Evolutionary conservation across 2,888 invertebrate species (phyloP).

Genomic region (Xanthorhoe spadicearia): DNA sequence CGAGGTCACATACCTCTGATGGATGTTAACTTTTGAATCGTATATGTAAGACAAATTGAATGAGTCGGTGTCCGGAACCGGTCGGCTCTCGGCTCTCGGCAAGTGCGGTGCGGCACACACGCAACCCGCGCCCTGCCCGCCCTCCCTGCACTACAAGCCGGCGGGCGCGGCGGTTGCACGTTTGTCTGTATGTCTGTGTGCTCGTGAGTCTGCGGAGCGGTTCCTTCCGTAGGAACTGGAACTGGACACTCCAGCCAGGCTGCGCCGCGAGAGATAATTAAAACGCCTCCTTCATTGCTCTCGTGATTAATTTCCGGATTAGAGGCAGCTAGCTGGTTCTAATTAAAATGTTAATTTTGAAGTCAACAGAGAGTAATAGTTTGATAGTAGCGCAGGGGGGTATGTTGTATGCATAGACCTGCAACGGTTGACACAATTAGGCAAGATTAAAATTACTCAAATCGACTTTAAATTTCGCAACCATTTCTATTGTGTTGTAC

Average conservation of each 20-base stretch:
- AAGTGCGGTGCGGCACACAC: conserved; percentile 41
- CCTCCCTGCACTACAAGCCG: neutral
- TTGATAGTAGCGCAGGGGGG: neutral
- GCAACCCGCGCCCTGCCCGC: neutral
- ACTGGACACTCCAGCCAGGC: too few relatives aligned
- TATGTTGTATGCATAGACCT: neutral
- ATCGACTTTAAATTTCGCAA: too few relatives aligned
- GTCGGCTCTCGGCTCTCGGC: too few relatives aligned
- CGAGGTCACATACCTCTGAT: conserved; percentile 14
- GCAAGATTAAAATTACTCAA: too few relatives aligned
- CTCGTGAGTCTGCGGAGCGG: neutral
- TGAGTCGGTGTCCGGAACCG: conserved; percentile 56
- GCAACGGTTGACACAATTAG: too few relatives aligned
- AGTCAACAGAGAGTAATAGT: neutral
- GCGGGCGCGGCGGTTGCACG: too few relatives aligned
- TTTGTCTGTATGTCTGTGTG: conserved; percentile 4
- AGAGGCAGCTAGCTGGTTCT: neutral
- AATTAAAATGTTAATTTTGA: neutral
- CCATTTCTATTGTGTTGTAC: too few relatives aligned
- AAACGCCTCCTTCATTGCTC: neutral
- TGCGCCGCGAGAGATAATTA: neutral
- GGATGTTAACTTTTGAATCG: conserved; percentile 13
- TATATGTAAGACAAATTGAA: conserved; percentile 58
- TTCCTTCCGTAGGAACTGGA: neutral
- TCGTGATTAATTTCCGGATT: conserved; percentile 1